phyloP scores from a whole-genome alignment of 2,888 invertebrate genomes.

The Drosophila meridiana region DNA sequence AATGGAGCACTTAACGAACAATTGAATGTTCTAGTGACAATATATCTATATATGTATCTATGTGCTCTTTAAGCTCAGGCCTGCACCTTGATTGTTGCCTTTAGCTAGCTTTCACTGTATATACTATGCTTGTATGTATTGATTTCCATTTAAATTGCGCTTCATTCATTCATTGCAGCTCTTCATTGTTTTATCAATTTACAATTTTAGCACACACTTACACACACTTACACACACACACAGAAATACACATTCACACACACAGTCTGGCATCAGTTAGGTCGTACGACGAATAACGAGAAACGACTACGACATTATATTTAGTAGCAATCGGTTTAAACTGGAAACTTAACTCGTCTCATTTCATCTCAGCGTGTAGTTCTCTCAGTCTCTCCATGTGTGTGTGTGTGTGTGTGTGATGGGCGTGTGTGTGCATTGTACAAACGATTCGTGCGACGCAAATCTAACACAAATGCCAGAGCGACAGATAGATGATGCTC shows the following conservation, averaged over 20 bases:
- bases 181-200: slow-evolving; percentile 74
- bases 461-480: slow-evolving; percentile 62
- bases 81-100: not conserved
- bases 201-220: slow-evolving; percentile 72
- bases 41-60: not conserved
- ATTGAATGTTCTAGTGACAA: not conserved
- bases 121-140: slow-evolving; percentile 48
- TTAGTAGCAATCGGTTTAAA: slow-evolving; percentile 72
- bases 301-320: slow-evolving; percentile 51
- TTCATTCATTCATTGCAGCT: slow-evolving; percentile 72
- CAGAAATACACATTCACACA: slow-evolving; percentile 46
- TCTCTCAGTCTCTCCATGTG: slow-evolving; percentile 20
- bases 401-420: slow-evolving; percentile 36
- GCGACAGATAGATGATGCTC: slow-evolving; percentile 33
- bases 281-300: slow-evolving; percentile 25
- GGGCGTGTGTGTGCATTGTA: slow-evolving; percentile 46
- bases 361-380: slow-evolving; percentile 2
- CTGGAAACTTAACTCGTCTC: slow-evolving; percentile 61
- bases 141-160: slow-evolving; percentile 75
- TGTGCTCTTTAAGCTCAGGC: not conserved
- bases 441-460: slow-evolving; percentile 73
- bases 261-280: slow-evolving; percentile 27
- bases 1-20: not conserved
- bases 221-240: slow-evolving; percentile 15
- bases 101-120: slow-evolving; percentile 6